Percentiles rank a stretch among this genome's conserved stretches.
Evolutionary conservation across 2,797 vertebrate species (phyloP).

Genomic region (Lepus oiostolus): DNA sequence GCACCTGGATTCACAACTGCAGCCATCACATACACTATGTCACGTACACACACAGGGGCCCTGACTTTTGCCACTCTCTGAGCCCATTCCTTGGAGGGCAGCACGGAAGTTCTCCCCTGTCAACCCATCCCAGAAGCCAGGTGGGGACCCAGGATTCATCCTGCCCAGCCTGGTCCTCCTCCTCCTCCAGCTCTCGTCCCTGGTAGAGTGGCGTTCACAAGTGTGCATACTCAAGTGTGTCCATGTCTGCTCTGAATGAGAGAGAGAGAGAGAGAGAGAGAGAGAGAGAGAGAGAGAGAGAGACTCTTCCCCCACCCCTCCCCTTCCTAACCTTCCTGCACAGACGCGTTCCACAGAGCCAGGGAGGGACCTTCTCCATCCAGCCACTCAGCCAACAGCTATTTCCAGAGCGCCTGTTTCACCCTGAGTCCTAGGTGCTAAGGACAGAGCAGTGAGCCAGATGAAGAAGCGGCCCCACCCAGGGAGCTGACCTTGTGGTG

Average conservation of each 20-base stretch:
- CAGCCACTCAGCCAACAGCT: neutral
- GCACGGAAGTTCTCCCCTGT: neutral
- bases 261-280: too few species aligned
- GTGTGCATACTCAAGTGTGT: neutral
- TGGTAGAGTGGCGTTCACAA: neutral
- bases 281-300: too few species aligned
- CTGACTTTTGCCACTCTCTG: neutral
- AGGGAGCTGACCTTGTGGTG: neutral
- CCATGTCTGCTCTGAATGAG: neutral
- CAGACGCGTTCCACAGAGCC: neutral
- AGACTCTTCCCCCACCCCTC: neutral
- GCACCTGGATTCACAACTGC: too few species aligned
- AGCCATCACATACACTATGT: rapidly evolving
- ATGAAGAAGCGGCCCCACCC: neutral
- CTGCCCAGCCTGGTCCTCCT: neutral
- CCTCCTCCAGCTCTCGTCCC: neutral
- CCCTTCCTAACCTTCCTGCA: neutral
- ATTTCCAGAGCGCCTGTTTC: neutral
- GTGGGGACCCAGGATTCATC: neutral
- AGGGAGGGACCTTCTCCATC: neutral
- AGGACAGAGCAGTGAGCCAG: neutral
- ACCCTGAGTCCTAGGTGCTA: neutral
- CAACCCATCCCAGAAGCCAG: neutral
- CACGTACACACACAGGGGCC: too few species aligned
- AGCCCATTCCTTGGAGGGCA: neutral